Percentiles rank a stretch among this genome's conserved stretches.
Conservation (phyloP, 1,140 invertebrate genomes). For the Patella vulgata region DNA sequence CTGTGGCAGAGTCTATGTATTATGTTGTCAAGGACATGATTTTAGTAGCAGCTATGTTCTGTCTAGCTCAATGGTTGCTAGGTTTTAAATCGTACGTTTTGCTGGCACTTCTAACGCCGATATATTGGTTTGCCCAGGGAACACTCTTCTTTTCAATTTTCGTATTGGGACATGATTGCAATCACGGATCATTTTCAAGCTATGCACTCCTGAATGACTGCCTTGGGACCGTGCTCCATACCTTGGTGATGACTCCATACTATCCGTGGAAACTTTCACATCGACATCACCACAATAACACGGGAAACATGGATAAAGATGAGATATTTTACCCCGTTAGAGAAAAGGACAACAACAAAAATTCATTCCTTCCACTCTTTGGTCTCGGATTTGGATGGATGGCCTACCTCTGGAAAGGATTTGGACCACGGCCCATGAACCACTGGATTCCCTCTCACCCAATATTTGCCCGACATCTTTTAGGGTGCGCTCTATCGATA, state of each 20-base stretch:
- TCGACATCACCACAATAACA: conserved; percentile 46
- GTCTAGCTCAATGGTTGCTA: neutral
- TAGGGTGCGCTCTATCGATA: conserved; percentile 42
- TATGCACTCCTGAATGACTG: conserved; percentile 48
- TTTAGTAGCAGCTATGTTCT: conserved; percentile 45
- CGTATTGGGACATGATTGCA: conserved; percentile 66
- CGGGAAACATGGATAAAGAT: conserved; percentile 50
- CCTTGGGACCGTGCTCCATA: conserved; percentile 42
- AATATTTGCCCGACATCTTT: conserved; percentile 35
- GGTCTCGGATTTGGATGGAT: conserved; percentile 51
- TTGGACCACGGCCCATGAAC: conserved; percentile 34
- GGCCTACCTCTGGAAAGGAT: conserved; percentile 41
- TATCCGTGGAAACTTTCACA: conserved; percentile 53
- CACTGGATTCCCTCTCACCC: conserved; percentile 39
- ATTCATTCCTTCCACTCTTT: conserved; percentile 35
- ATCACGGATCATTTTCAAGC: conserved; percentile 65
- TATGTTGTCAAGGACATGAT: conserved; percentile 59
- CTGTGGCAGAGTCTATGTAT: conserved; percentile 48
- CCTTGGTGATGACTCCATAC: conserved; percentile 43
- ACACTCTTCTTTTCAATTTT: conserved; percentile 63
- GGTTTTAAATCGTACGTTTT: conserved; percentile 3
- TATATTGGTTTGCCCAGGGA: conserved; percentile 58
- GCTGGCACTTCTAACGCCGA: conserved; percentile 12
- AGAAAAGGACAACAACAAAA: conserved; percentile 12
- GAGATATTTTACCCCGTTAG: conserved; percentile 51